A percentile compares a stretch with the other conserved stretches of the same genome.
These are phyloP conservation scores for Phodopus roborovskii DNA, from an alignment of 2,113 vertebrate species.

Conservation along the genomic window DNA sequence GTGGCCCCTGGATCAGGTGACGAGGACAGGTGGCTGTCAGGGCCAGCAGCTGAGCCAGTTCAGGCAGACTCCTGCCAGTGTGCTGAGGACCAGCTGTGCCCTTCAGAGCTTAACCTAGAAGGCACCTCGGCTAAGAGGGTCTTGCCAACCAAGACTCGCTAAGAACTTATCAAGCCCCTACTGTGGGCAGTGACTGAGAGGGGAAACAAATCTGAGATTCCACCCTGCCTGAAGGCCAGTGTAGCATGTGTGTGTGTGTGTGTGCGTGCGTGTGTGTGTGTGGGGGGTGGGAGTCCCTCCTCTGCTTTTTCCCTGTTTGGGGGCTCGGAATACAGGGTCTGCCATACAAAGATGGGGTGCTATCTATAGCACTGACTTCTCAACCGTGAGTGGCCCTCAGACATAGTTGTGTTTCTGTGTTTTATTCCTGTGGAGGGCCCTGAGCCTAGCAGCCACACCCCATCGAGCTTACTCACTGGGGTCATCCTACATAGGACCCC, in stretches of 20 bases:
- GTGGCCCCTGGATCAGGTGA: neutral
- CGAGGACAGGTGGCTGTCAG: neutral
- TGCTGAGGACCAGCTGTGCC: neutral
- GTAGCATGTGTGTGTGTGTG: no score
- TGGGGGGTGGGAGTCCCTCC: accelerated
- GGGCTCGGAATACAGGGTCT: accelerated
- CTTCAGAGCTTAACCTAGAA: neutral
- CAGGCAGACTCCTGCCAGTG: neutral
- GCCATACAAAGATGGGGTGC: neutral
- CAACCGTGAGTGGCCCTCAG: neutral
- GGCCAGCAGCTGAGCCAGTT: neutral
- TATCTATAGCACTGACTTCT: neutral
- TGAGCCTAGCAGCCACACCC: neutral
- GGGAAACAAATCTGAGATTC: accelerated
- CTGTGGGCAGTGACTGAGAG: neutral
- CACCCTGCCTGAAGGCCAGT: accelerated
- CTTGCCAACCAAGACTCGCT: accelerated
- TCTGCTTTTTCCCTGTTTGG: accelerated
- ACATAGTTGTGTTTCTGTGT: accelerated
- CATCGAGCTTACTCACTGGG: no score
- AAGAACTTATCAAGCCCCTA: neutral
- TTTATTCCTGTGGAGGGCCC: accelerated
- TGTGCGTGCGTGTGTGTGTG: no score
- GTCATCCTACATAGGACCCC: no score
- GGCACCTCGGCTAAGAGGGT: accelerated